Percentiles rank a stretch among this genome's conserved stretches.
phyloP scores from a whole-genome alignment of 2,888 invertebrate species.

The Tachina grossa region DNA sequence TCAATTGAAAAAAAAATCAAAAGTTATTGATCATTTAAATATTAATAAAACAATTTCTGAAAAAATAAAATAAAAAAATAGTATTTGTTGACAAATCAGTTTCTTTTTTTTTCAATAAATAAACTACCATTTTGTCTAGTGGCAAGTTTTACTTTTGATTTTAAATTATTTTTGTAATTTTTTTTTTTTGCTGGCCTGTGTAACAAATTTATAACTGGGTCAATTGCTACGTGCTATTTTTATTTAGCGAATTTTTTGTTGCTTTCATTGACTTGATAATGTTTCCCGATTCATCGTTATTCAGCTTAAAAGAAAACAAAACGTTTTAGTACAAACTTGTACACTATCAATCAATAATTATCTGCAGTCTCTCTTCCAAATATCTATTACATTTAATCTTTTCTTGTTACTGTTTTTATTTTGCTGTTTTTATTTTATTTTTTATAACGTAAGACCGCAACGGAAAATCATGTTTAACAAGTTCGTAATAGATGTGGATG shows the following conservation, averaged over 20 bases:
- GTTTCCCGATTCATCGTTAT: constrained; percentile 15
- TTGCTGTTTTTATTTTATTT: not conserved
- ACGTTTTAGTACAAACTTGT: not conserved
- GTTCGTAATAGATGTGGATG: not conserved
- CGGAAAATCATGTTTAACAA: constrained; percentile 11
- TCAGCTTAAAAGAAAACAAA: not conserved
- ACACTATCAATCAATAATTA: constrained; percentile 18
- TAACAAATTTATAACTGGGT: constrained; percentile 30
- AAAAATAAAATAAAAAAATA: not conserved
- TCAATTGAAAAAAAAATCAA: constrained; percentile 7
- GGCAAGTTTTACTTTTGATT: constrained; percentile 11
- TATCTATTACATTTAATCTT: constrained; percentile 16
- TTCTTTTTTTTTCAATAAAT: not conserved
- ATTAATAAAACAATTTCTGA: not conserved
- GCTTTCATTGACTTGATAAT: not conserved
- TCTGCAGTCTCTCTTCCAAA: constrained; percentile 15
- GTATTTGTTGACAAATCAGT: constrained; percentile 1
- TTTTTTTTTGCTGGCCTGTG: not conserved
- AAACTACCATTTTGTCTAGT: not conserved
- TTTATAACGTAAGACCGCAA: not conserved
- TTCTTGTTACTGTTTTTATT: not conserved
- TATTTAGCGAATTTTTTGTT: not conserved
- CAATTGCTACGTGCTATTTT: constrained; percentile 20
- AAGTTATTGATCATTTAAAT: constrained; percentile 27
- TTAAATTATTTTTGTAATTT: not conserved